Base-by-base conservation (phyloP, 2,797 vertebrate genomes). In the Brachymystax lenok region DNA sequence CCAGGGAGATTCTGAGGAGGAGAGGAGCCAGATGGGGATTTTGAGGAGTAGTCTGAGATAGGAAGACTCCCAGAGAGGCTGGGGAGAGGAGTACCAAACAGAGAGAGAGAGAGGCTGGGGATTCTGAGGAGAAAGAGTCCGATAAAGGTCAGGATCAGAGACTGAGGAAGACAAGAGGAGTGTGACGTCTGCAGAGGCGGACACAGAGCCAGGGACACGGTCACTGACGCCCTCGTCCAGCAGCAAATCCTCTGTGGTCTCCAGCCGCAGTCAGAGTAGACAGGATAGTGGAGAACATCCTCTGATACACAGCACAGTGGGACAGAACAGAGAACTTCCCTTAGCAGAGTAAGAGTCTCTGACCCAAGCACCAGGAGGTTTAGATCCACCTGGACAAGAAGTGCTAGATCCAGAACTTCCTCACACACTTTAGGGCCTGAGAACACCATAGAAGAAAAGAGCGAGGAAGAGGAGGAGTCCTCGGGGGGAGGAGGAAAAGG, bases 21-120 rank as follows among this genome's bases (percentile, higher is more conserved):
- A 79, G 0, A 83, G 90, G 7, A 93, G 40, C 12, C 40, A 46
- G 40, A 46, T 46, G 40, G 40, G 10, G 40, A 46, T 10, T 46
- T 7, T 8, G 35, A 89, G 56, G 82, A 81, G 0, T 93, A 94
- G 16, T 94, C 94, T 3, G 88, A 82, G 54, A 93, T 92, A 86
- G 14, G 91, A 88, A 33, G 78, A 78, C 35, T 86, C 85, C 33
- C 78, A 82, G 72, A 24, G 24, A 24, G 24, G 24, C 24, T 24
- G 24, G 24, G 24, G 24, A 24, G 24, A 24, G 24, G 24, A 24
- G 24, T 24, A 24, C 24, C 24, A 24, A 24, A 24, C 24, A 24
- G 13, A 76, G 30, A 4, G 71, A 82, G 17, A 76, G 61, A 56
- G 80, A 75, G 10, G 82, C 81, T 0, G 81, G 78, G 28, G 81